phyloP scores from a whole-genome alignment of 1,140 invertebrate genomes.

The Scaptomyza hsui region DNA sequence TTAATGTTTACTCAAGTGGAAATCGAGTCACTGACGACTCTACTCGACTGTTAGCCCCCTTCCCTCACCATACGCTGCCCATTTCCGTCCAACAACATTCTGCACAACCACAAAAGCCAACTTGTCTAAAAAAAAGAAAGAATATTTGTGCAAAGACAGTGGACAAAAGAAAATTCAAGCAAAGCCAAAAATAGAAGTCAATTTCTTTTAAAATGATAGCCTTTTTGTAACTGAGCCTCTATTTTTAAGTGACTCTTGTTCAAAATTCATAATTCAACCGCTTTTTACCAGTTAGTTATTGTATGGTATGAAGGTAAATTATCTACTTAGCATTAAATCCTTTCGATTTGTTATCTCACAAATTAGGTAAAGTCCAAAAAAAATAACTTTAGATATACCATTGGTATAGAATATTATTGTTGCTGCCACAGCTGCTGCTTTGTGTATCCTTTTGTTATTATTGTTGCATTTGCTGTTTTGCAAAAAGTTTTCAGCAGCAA shows the following conservation, averaged over 20 bases:
- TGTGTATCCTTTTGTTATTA: conserved; percentile 7
- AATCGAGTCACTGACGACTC: conserved; percentile 70
- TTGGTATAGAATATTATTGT: conserved; percentile 72
- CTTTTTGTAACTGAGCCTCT: background rate
- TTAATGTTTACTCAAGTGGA: conserved; percentile 82
- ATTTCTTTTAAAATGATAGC: conserved; percentile 17
- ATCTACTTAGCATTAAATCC: background rate
- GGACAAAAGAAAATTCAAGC: conserved; percentile 22
- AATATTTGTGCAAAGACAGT: conserved; percentile 45
- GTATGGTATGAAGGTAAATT: too few relatives aligned
- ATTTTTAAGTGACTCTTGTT: too few relatives aligned
- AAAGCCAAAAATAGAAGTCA: conserved; percentile 6
- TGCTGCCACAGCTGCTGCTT: conserved; percentile 54
- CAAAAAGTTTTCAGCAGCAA: conserved; percentile 67
- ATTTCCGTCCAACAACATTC: conserved; percentile 48
- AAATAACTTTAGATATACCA: conserved; percentile 60
- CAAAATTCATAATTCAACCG: background rate
- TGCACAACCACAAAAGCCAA: conserved; percentile 47
- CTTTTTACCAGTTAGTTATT: too few relatives aligned
- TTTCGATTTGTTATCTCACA: background rate
- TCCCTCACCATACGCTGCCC: conserved; percentile 29
- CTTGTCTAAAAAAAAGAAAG: conserved; percentile 18
- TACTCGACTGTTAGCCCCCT: background rate
- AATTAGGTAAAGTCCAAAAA: conserved; percentile 28
- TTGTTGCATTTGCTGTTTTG: conserved; percentile 64